Base-by-base conservation (phyloP, 2,797 vertebrate genomes). In the Parambassis ranga region DNA sequence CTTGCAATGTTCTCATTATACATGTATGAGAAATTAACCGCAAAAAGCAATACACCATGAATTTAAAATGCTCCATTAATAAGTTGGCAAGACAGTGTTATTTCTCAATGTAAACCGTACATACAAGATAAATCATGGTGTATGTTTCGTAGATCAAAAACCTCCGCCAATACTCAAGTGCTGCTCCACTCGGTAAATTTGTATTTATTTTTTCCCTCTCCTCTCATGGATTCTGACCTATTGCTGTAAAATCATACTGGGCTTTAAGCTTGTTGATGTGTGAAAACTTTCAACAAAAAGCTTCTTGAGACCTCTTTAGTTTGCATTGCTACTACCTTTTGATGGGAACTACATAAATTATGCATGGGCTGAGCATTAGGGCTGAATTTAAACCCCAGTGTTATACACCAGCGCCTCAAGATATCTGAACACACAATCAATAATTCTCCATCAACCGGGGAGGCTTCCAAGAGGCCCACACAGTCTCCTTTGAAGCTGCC, bases 381-480 rank as follows among this genome's bases (percentile, higher is more conserved):
- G 76, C 66, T 86, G 76, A 85, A 84, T 90, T 88, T 86, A 92
- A 92, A 91, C 84, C 87, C 86, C 78, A 85, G 81, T 87, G 85
- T 89, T 91, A 85, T 90, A 91, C 87, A 91, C 84, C 86, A 91
- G 81, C 52, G 73, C 90, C 88, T 90, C 70, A 69, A 91, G 90
- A 92, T 91, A 91, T 91, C 88, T 91, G 88, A 91, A 89, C 84
- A 90, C 78, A 86, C 83, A 90, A 92, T 91, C 90, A 85, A 91
- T 92, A 92, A 88, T 89, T 90, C 90, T 89, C 88, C 83, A 91
- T 92, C 90, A 91, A 87, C 79, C 79, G 7, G 56, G 63, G 70
- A 82, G 77, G 82, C 86, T 91, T 90, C 82, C 65, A 68, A 82
- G 83, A 82, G 85, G 88, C 83, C 86, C 85, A 86, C 83, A 83